Percentiles rank a stretch among this genome's conserved stretches.
Conservation (phyloP, 2,888 invertebrate species). For the Apocheima hispidaria region DNA sequence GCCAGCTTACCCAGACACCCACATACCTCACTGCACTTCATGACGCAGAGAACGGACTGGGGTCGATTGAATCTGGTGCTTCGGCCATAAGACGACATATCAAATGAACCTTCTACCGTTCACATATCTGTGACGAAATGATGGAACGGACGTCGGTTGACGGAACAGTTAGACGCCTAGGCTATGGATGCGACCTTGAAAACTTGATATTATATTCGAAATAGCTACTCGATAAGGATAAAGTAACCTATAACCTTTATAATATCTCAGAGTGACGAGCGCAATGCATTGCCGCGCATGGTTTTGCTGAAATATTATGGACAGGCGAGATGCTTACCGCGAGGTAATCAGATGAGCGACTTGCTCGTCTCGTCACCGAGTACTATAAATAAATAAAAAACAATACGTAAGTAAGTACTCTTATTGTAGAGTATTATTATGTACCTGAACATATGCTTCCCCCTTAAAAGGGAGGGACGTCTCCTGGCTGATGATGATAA, state of each 20-base stretch:
- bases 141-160: constrained; percentile 64
- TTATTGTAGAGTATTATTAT: too few relatives aligned
- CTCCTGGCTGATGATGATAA: too few relatives aligned
- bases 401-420: too few relatives aligned
- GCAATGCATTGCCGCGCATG: too few relatives aligned
- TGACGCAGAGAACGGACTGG: constrained; percentile 54
- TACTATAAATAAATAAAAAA: too few relatives aligned
- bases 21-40: constrained; percentile 44
- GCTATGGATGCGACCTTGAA: constrained; percentile 49
- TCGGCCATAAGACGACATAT: constrained; percentile 66
- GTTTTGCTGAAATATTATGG: too few relatives aligned
- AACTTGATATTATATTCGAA: neutral
- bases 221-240: neutral
- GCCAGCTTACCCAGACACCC: constrained; percentile 66
- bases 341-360: too few relatives aligned
- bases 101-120: constrained; percentile 74
- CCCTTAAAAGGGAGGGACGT: too few relatives aligned
- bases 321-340: too few relatives aligned
- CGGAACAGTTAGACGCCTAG: constrained; percentile 25
- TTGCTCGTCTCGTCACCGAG: too few relatives aligned
- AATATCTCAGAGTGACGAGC: too few relatives aligned
- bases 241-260: neutral
- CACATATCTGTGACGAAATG: constrained; percentile 67
- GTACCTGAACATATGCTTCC: too few relatives aligned
- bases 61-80: constrained; percentile 57